Conservation (phyloP, 2,113 vertebrate species). For the Megatriorchis doriae region DNA sequence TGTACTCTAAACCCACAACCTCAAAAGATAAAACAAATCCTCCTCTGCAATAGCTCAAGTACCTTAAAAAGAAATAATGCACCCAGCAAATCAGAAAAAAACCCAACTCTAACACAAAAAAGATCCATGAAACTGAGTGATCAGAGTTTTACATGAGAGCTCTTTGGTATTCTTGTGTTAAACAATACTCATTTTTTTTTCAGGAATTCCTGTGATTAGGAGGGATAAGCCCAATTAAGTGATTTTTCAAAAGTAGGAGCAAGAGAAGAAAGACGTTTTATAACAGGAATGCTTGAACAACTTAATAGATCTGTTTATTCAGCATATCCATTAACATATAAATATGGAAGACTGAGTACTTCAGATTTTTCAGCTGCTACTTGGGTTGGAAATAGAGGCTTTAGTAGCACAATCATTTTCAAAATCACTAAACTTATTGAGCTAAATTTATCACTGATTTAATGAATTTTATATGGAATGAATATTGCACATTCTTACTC, state of each 20-base stretch:
- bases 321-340: slow-evolving; percentile 22
- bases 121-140: background rate
- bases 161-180: background rate
- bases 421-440: background rate
- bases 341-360: slow-evolving; percentile 12
- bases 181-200: background rate
- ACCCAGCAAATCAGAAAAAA: background rate
- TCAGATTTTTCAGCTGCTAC: slow-evolving; percentile 35
- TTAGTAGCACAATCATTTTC: background rate
- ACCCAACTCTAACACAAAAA: background rate
- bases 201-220: background rate
- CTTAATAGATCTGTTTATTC: slow-evolving; percentile 4
- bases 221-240: background rate
- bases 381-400: slow-evolving; percentile 6
- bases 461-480: background rate
- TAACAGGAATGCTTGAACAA: background rate
- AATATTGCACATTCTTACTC: background rate
- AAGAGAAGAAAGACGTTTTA: background rate
- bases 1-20: background rate
- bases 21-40: background rate
- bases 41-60: background rate
- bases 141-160: background rate
- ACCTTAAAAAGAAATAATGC: background rate
- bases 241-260: background rate
- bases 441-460: background rate